Base-by-base conservation (phyloP, 1,140 invertebrate species). In the Cyclina sinensis region DNA sequence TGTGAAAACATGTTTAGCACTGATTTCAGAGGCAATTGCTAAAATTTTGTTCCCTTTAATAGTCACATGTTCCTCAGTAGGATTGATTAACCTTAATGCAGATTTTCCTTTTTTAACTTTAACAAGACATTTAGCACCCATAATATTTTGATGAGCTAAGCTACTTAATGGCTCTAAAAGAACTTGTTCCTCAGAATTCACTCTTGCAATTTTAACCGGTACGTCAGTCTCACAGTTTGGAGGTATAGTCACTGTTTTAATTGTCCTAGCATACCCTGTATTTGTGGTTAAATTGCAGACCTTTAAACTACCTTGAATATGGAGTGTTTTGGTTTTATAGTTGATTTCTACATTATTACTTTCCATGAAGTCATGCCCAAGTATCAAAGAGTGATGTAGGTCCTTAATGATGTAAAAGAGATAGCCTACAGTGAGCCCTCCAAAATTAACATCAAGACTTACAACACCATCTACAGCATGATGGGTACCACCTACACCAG, bases 281-380 rank as follows among this genome's bases (percentile, higher is more conserved):
- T 78, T 35, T 30, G 74, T 78, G 1, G 4, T 16, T 3, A 78
- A 21, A 7, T 48, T 14, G 54, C 43, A 78, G 16, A 78, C 46
- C 14, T 11, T 24, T 24, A 54, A 27, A 43, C 18, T 48, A 5
- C 62, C 79, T 24, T 62, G 5, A 37, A 81, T 62, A 7, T n/a
- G 30, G 1, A 81, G 2, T 59, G 5, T 65, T 81, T 81, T 32
- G 7, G n/a, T n/a, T 14, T 24, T 4, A 37, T 11, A 7, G n/a
- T 81, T 32, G 7, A 65, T 12, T 62, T 59, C 62, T 0, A 81
- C 35, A 24, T 43, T 59, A 32, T 81, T 37, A 18, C 11, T 54
- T 9, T 68, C 81, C 39, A 83, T 83, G 32, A 65, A 83, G 46
- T 70, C 37, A 68, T 46, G 62, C 14, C 81, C 81, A 14, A 83